phyloP scores from a whole-genome alignment of 1,140 invertebrate genomes.

The Solen grandis region DNA sequence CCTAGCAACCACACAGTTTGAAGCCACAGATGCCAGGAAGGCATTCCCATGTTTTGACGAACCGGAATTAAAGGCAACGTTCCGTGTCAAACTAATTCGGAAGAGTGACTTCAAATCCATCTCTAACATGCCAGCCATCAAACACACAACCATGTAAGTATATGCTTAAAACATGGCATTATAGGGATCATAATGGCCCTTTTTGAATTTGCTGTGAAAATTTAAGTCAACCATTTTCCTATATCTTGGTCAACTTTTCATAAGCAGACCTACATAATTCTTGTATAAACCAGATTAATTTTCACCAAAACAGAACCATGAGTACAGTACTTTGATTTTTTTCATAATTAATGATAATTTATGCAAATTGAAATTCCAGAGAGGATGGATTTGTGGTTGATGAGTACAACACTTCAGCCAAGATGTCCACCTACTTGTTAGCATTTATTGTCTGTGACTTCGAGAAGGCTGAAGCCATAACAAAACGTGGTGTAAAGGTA shows the following conservation, averaged over 20 bases:
- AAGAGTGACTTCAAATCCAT: conserved; percentile 85
- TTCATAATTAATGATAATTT: no score
- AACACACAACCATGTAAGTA: conserved; percentile 30
- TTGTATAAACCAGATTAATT: no score
- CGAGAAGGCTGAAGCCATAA: conserved; percentile 70
- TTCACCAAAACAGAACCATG: no score
- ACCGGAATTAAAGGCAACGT: conserved; percentile 93
- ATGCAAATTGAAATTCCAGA: conserved; percentile 52
- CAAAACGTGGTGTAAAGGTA: conserved; percentile 58
- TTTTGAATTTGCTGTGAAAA: no score
- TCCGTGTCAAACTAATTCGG: conserved; percentile 87
- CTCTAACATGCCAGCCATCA: conserved; percentile 88
- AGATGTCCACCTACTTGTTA: conserved; percentile 82
- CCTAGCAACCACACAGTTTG: conserved; percentile 86
- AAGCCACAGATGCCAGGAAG: conserved; percentile 91
- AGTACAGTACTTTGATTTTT: no score
- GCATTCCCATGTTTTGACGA: conserved; percentile 99
- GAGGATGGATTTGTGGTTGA: conserved; percentile 65
- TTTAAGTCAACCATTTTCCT: no score
- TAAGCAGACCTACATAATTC: no score
- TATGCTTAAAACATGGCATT: no score
- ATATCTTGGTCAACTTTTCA: no score
- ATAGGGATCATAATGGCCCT: no score
- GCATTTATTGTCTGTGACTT: conserved; percentile 82
- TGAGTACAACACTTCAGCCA: conserved; percentile 73